Conservation (phyloP, 2,888 invertebrate genomes). For the Synergus japonicus region DNA sequence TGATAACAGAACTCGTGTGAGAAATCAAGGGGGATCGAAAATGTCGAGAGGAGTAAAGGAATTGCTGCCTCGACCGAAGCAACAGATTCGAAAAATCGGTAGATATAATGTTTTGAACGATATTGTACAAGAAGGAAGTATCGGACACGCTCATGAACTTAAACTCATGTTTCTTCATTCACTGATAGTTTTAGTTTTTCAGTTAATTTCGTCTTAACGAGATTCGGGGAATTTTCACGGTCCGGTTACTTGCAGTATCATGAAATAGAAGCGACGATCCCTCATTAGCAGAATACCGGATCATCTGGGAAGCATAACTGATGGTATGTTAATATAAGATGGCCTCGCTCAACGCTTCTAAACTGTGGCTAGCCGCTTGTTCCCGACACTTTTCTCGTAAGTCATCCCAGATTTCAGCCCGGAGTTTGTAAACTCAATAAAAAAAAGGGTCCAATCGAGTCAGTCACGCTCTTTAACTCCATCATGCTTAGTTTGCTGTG, state of each 20-base stretch:
- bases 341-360: background rate
- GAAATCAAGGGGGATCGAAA: slow-evolving; percentile 38
- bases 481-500: slow-evolving; percentile 68
- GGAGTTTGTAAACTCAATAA: slow-evolving; percentile 43
- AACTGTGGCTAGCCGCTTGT: background rate
- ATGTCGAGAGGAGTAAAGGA: slow-evolving; percentile 24
- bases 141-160: background rate
- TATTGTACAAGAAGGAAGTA: background rate
- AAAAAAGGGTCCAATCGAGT: slow-evolving; percentile 66
- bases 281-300: background rate
- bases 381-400: background rate
- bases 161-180: background rate
- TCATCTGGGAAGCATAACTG: background rate
- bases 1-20: slow-evolving; percentile 24
- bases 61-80: background rate
- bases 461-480: slow-evolving; percentile 69
- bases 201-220: background rate
- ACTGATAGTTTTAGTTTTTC: background rate
- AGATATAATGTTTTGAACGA: background rate
- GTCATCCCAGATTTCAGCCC: background rate
- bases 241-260: background rate
- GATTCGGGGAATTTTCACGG: background rate
- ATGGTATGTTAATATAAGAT: background rate
- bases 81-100: background rate
- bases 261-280: background rate